phyloP scores from a whole-genome alignment of 2,113 vertebrate species.

The Pogona vitticeps region DNA sequence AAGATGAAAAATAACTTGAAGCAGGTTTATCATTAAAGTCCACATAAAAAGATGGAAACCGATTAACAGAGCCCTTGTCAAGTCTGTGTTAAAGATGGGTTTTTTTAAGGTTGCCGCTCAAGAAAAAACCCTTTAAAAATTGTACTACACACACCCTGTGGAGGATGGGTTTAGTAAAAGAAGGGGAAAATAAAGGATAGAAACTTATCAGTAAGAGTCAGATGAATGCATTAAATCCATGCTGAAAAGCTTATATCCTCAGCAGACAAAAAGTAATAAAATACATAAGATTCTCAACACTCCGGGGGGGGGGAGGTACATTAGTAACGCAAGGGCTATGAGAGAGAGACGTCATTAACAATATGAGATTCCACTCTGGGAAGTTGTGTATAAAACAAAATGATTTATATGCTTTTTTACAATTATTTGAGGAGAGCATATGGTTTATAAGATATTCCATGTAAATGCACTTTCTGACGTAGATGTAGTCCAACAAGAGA shows the following conservation, averaged over 20 bases:
- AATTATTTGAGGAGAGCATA: background rate
- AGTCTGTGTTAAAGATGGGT: background rate
- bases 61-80: background rate
- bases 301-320: background rate
- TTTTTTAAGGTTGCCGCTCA: fast-evolving
- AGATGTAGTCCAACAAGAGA: fast-evolving
- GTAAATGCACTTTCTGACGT: constrained; percentile 39
- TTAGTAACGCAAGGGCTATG: constrained; percentile 31
- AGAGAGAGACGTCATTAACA: constrained; percentile 36
- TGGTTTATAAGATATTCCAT: constrained; percentile 19
- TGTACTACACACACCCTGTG: background rate
- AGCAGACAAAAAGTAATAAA: background rate
- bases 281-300: background rate
- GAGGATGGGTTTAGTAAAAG: background rate
- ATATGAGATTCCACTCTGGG: fast-evolving
- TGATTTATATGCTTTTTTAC: background rate
- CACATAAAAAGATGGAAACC: fast-evolving
- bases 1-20: background rate
- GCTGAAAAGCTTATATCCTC: constrained; percentile 25
- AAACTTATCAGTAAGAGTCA: fast-evolving
- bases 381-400: background rate
- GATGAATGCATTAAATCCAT: fast-evolving
- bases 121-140: background rate
- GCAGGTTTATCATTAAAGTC: background rate
- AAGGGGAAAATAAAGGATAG: background rate